Conservation (phyloP, 2,888 invertebrate species). For the Arge pagana region DNA sequence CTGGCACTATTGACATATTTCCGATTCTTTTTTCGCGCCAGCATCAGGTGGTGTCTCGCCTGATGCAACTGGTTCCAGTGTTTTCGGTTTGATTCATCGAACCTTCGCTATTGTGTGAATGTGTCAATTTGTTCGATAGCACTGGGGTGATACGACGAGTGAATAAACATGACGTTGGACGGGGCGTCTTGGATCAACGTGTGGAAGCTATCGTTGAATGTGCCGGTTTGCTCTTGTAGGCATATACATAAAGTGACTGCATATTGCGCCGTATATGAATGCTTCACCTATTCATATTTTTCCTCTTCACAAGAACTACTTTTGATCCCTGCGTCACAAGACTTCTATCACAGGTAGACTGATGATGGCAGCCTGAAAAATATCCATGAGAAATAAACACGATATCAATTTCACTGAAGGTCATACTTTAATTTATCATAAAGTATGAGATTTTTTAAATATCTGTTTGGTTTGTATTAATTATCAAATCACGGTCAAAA, state of each 20-base stretch:
- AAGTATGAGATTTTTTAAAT: constrained; percentile 9
- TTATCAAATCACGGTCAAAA: constrained; percentile 25
- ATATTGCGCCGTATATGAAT: constrained; percentile 30
- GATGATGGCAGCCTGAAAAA: constrained; percentile 20
- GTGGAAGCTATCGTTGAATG: background rate
- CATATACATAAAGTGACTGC: constrained; percentile 24
- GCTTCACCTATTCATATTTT: constrained; percentile 25
- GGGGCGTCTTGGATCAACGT: background rate
- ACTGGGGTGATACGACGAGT: too few species aligned
- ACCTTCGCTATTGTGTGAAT: too few species aligned
- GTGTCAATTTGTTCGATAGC: too few species aligned
- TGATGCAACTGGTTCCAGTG: too few species aligned
- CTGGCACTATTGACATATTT: too few species aligned
- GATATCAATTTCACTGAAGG: background rate
- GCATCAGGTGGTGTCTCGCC: too few species aligned
- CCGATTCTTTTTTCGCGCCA: too few species aligned
- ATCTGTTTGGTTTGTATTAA: constrained; percentile 32
- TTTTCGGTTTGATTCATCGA: too few species aligned
- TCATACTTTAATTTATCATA: constrained; percentile 15
- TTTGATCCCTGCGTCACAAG: constrained; percentile 19
- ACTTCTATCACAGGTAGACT: constrained; percentile 22
- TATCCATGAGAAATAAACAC: constrained; percentile 5
- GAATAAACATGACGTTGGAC: background rate
- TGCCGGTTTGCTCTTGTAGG: constrained; percentile 20
- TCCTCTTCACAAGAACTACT: constrained; percentile 20